Conservation (phyloP, 2,888 invertebrate species). For the Drosophila aldrichi region DNA sequence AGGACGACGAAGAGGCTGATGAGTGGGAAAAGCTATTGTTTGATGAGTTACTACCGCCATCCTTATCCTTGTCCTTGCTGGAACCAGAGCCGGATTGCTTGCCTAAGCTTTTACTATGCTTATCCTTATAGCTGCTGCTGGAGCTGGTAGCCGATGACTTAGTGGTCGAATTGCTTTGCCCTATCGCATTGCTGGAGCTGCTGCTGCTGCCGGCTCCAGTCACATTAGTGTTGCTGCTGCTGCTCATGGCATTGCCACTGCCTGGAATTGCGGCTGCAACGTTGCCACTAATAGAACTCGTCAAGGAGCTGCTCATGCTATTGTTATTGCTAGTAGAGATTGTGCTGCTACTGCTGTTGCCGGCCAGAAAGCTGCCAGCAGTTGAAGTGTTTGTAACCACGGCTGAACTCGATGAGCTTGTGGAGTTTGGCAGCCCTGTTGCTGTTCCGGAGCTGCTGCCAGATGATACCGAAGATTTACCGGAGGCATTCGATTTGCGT, state of each 20-base stretch:
- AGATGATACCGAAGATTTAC: slow-evolving; percentile 54
- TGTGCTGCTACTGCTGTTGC: slow-evolving; percentile 37
- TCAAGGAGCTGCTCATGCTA: slow-evolving; percentile 26
- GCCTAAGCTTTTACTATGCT: slow-evolving; percentile 83
- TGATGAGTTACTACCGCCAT: slow-evolving; percentile 46
- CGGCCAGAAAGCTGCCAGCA: slow-evolving; percentile 38
- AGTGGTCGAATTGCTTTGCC: slow-evolving; percentile 35
- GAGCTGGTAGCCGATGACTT: slow-evolving; percentile 51
- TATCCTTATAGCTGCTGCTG: slow-evolving; percentile 84
- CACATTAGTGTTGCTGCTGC: slow-evolving; percentile 10
- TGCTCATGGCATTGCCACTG: slow-evolving; percentile 23
- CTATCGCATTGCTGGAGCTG: slow-evolving; percentile 23
- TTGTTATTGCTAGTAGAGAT: slow-evolving; percentile 30
- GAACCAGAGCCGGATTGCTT: slow-evolving; percentile 81
- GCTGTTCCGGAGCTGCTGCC: slow-evolving; percentile 39
- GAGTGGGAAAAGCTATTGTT: slow-evolving; percentile 62
- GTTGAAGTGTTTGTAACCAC: slow-evolving; percentile 36
- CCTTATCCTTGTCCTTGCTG: slow-evolving; percentile 83
- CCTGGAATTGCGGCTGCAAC: slow-evolving; percentile 39
- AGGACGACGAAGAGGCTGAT: slow-evolving; percentile 75
- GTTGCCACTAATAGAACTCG: slow-evolving; percentile 54
- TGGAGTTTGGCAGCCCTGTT: slow-evolving; percentile 36
- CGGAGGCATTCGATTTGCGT: slow-evolving; percentile 82
- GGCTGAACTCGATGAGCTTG: slow-evolving; percentile 45
- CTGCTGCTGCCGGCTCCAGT: slow-evolving; percentile 15